Percentiles rank a stretch among this genome's conserved stretches.
These are phyloP conservation scores for Pipra filicauda DNA, from an alignment of 2,113 vertebrate genomes.

Conservation along the genomic window DNA sequence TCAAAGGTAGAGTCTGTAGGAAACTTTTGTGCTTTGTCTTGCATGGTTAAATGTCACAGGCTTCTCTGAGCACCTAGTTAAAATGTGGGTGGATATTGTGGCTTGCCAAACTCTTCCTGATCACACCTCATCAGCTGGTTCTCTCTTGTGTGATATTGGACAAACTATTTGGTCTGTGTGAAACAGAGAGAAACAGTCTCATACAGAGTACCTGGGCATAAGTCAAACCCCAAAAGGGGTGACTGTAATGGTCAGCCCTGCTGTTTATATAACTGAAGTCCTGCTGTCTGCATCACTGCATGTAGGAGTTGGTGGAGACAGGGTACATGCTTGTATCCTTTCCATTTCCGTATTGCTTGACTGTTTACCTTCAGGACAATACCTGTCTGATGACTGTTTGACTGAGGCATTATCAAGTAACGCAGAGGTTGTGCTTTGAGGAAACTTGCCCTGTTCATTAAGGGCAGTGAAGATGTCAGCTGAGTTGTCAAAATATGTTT, in stretches of 20 bases:
- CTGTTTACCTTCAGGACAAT: neutral
- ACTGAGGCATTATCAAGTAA: neutral
- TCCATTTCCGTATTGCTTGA: neutral
- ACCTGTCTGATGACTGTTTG: neutral
- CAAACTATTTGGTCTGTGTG: neutral
- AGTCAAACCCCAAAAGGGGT: neutral
- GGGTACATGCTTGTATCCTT: neutral
- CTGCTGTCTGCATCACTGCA: neutral
- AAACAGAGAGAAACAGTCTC: neutral
- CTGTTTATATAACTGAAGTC: neutral
- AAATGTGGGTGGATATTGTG: neutral
- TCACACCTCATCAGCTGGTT: neutral
- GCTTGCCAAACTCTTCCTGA: neutral
- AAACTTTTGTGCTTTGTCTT: neutral
- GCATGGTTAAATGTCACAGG: neutral
- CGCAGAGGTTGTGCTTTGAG: neutral
- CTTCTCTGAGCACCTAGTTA: neutral
- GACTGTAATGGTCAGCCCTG: neutral
- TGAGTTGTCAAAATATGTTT: neutral
- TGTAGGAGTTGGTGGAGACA: neutral
- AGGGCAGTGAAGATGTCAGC: neutral
- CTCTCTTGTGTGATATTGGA: neutral
- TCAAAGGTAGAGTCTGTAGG: neutral
- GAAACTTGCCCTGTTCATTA: neutral
- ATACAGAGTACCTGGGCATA: neutral